Conservation (phyloP, 2,797 vertebrate species). For the Crenichthys baileyi region DNA sequence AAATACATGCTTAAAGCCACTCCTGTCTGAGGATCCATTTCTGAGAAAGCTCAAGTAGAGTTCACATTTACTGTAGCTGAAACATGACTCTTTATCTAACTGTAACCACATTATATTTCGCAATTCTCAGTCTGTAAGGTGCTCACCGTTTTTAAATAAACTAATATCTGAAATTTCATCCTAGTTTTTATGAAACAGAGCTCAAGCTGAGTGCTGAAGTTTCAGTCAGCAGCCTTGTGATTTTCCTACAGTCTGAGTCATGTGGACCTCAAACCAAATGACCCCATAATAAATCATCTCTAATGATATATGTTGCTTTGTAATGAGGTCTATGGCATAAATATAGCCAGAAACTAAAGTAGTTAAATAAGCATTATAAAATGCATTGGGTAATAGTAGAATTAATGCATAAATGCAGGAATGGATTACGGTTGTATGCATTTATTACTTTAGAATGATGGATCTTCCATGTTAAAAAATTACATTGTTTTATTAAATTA, state of each 20-base stretch:
- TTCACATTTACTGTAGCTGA: constrained; percentile 17
- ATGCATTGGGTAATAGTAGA: too few species aligned
- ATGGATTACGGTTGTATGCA: not conserved
- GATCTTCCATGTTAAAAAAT: not conserved
- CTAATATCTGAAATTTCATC: constrained; percentile 55
- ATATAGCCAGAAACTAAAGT: too few species aligned
- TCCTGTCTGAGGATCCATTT: constrained; percentile 13
- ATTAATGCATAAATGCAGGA: too few species aligned
- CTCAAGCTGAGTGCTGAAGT: constrained; percentile 48
- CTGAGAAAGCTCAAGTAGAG: constrained; percentile 27
- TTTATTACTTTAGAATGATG: not conserved
- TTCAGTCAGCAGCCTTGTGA: constrained; percentile 12
- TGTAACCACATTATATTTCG: constrained; percentile 13
- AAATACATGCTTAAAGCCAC: not conserved
- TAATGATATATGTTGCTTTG: too few species aligned
- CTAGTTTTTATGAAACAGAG: constrained; percentile 16
- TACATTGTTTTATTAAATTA: not conserved
- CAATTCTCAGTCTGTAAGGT: constrained; percentile 23
- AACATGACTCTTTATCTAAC: constrained; percentile 11
- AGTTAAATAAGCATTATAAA: too few species aligned
- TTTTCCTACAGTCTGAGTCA: constrained; percentile 54
- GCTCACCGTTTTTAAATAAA: constrained; percentile 47
- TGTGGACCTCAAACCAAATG: not conserved
- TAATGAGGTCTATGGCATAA: too few species aligned
- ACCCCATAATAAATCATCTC: constrained; percentile 3